phyloP scores from a whole-genome alignment of 2,888 invertebrate genomes.

The Lampropteryx suffumata region DNA sequence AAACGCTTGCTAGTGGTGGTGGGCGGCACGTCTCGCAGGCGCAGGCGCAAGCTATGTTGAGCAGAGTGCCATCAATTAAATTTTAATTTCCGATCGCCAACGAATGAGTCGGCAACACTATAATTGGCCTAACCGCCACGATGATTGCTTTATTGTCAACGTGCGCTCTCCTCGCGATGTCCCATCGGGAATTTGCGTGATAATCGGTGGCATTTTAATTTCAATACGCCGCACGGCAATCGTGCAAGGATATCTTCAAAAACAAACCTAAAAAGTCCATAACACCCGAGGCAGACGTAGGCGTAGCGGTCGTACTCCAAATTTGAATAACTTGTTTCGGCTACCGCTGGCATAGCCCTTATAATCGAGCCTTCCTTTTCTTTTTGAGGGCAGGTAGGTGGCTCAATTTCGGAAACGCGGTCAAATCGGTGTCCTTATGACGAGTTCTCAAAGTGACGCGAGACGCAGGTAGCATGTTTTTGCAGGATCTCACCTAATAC shows the following conservation, averaged over 20 bases:
- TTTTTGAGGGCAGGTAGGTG: slow-evolving; percentile 40
- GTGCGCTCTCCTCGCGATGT: slow-evolving; percentile 50
- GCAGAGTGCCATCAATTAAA: slow-evolving; percentile 70
- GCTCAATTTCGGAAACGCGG: slow-evolving; percentile 49
- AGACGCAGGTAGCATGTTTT: slow-evolving; percentile 74
- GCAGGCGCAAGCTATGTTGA: slow-evolving; percentile 44
- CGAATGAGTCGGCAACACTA: slow-evolving; percentile 63
- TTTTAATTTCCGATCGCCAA: slow-evolving; percentile 73
- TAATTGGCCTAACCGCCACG: slow-evolving; percentile 70
- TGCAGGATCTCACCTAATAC: slow-evolving; percentile 68
- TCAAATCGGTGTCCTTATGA: slow-evolving; percentile 50
- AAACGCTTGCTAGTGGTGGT: slow-evolving; percentile 53
- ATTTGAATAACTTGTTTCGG: slow-evolving; percentile 79
- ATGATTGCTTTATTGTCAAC: slow-evolving; percentile 79
- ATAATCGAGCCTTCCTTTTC: slow-evolving; percentile 58
- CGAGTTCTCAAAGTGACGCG: slow-evolving; percentile 56
- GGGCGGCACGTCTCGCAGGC: slow-evolving; percentile 42
- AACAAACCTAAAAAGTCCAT: slow-evolving; percentile 36
- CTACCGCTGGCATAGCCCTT: slow-evolving; percentile 69
- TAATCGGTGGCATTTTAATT: slow-evolving; percentile 53
- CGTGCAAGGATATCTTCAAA: slow-evolving; percentile 38
- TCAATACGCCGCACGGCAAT: slow-evolving; percentile 44
- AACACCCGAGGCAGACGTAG: slow-evolving; percentile 46
- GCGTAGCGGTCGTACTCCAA: slow-evolving; percentile 59
- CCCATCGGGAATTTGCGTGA: slow-evolving; percentile 53